phyloP scores from a whole-genome alignment of 2,888 invertebrate genomes.

The Harpalus rufipes region DNA sequence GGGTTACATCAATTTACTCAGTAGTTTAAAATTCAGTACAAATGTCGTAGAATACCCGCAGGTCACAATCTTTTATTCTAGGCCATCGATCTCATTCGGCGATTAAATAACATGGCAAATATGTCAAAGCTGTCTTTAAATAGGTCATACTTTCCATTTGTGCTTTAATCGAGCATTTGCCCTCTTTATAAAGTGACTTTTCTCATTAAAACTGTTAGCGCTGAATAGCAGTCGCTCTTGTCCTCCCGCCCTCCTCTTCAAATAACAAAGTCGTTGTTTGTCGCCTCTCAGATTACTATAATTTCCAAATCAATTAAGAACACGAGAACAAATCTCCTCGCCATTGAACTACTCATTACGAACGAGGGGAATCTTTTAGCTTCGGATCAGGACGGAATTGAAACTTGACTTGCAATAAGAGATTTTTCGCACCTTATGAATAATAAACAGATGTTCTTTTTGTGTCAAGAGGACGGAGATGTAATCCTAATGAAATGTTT shows the following conservation, averaged over 20 bases:
- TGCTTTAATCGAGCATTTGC: not conserved
- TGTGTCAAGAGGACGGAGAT: not conserved
- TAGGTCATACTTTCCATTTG: conserved; percentile 5
- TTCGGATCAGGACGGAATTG: conserved; percentile 1
- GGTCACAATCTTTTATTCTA: not conserved
- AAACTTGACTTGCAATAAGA: conserved; percentile 5
- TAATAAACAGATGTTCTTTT: conserved; percentile 21
- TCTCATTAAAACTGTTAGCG: conserved; percentile 56
- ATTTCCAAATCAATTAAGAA: conserved; percentile 58
- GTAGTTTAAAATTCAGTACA: not conserved
- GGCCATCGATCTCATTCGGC: not conserved
- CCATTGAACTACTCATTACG: conserved; percentile 27
- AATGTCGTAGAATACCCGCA: not conserved
- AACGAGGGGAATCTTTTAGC: not conserved
- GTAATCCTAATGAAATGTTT: conserved; percentile 47
- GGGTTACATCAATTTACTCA: no score
- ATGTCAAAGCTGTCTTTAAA: not conserved
- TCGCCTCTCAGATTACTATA: conserved; percentile 49
- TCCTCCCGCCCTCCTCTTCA: not conserved
- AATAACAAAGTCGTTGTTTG: conserved; percentile 55
- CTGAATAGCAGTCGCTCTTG: conserved; percentile 5
- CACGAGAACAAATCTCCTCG: conserved; percentile 26
- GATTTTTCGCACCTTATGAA: conserved; percentile 39
- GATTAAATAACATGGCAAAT: conserved; percentile 1
- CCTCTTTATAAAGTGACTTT: conserved; percentile 36